A percentile compares a stretch with the other conserved stretches of the same genome.
Conservation (phyloP, 2,113 vertebrate species). For the Notechis scutatus region DNA sequence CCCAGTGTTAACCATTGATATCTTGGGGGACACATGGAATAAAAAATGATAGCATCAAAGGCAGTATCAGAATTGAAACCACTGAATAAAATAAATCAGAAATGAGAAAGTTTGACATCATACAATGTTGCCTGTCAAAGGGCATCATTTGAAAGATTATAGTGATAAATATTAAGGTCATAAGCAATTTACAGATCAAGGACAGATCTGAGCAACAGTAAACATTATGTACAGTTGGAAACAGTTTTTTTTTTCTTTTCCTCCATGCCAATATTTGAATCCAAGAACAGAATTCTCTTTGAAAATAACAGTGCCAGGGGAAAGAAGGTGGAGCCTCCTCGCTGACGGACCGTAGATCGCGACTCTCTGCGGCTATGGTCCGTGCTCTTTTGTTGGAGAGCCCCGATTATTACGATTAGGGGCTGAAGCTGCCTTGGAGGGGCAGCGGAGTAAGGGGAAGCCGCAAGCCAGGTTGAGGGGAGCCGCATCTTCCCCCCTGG, state of each 20-base stretch:
- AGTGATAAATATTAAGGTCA: constrained; percentile 6
- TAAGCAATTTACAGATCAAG: constrained; percentile 23
- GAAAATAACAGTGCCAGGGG: background rate
- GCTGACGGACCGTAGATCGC: too few species aligned
- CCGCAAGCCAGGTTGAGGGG: too few species aligned
- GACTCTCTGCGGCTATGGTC: too few species aligned
- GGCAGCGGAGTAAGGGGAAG: too few species aligned
- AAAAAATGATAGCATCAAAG: constrained; percentile 1
- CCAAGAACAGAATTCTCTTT: background rate
- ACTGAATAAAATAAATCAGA: background rate
- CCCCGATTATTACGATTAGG: too few species aligned
- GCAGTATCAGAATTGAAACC: background rate
- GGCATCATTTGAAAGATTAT: background rate
- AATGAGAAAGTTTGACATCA: constrained; percentile 6
- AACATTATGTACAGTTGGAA: constrained; percentile 26
- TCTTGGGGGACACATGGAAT: background rate
- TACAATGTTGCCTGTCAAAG: rapidly evolving
- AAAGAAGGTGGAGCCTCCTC: too few species aligned
- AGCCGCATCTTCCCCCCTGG: too few species aligned
- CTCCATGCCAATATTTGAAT: background rate
- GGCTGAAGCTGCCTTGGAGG: too few species aligned
- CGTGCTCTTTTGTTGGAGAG: too few species aligned
- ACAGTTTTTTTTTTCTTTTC: background rate
- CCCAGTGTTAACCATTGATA: background rate
- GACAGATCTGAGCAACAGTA: constrained; percentile 24